Evolutionary conservation across 2,888 invertebrate genomes (phyloP).

Genomic region (Ochlodes sylvanus): DNA sequence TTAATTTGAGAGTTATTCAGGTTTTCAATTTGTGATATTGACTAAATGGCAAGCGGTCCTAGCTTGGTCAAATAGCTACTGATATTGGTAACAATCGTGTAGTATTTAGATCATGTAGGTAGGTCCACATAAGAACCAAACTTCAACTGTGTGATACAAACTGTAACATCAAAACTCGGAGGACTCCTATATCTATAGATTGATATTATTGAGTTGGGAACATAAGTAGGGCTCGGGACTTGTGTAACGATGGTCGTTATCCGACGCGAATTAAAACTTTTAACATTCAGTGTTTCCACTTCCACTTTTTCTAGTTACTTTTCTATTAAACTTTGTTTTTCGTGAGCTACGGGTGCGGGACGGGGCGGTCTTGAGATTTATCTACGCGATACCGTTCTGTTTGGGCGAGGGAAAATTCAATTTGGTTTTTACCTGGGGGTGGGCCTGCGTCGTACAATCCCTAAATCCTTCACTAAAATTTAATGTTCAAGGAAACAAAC

Average conservation of each 20-base stretch:
- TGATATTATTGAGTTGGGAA: slow-evolving; percentile 7
- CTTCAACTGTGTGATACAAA: too few relatives aligned
- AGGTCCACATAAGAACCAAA: too few relatives aligned
- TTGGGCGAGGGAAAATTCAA: slow-evolving; percentile 79
- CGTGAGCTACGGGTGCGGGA: slow-evolving; percentile 69
- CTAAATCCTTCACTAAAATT: slow-evolving; percentile 16
- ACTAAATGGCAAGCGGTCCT: too few relatives aligned
- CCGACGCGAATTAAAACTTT: slow-evolving; percentile 67
- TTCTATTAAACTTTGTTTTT: slow-evolving; percentile 82
- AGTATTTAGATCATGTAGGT: too few relatives aligned
- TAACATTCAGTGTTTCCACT: slow-evolving; percentile 72
- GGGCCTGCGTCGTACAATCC: slow-evolving; percentile 36
- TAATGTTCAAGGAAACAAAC: slow-evolving; percentile 20
- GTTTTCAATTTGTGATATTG: too few relatives aligned
- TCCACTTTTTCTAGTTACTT: slow-evolving; percentile 79
- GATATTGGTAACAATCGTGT: too few relatives aligned
- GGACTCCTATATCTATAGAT: neutral
- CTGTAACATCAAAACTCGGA: too few relatives aligned
- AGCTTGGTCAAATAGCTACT: too few relatives aligned
- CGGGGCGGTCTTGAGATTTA: slow-evolving; percentile 77
- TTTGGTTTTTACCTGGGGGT: slow-evolving; percentile 82
- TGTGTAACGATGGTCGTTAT: slow-evolving; percentile 35
- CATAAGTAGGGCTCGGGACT: slow-evolving; percentile 5
- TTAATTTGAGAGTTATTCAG: too few relatives aligned
- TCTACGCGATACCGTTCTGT: slow-evolving; percentile 79